These are phyloP conservation scores for Pelecanoides urinatrix DNA, from an alignment of 2,113 vertebrate genomes.

Conservation along the genomic window DNA sequence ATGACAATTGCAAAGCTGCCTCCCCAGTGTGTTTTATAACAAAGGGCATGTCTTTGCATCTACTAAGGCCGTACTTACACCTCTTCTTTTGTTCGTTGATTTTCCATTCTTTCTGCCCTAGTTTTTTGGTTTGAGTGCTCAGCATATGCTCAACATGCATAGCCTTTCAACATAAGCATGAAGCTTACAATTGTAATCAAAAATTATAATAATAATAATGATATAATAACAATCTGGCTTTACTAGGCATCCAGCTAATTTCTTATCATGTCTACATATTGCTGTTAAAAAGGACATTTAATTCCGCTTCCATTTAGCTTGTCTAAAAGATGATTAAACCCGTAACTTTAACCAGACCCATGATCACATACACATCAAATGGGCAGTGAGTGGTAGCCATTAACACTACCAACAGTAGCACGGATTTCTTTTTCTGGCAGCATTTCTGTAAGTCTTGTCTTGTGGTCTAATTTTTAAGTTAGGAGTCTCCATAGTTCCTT, in stretches of 20 bases:
- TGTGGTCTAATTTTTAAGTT: neutral
- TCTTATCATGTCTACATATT: neutral
- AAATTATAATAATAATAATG: neutral
- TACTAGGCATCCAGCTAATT: neutral
- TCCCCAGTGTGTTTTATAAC: neutral
- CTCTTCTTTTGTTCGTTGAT: neutral
- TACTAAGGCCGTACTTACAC: neutral
- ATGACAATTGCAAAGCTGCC: neutral
- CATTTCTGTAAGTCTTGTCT: neutral
- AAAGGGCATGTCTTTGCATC: neutral
- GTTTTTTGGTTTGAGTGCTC: neutral
- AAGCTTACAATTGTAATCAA: neutral
- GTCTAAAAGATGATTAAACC: neutral
- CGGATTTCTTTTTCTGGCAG: neutral
- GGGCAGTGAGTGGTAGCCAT: neutral
- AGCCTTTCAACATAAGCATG: neutral
- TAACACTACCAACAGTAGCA: neutral
- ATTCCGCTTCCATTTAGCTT: neutral
- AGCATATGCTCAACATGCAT: fast-evolving
- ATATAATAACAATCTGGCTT: neutral
- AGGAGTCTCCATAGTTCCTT: neutral
- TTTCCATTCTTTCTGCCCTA: neutral
- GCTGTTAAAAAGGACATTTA: neutral
- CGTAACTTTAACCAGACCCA: neutral
- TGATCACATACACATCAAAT: fast-evolving